Percentiles rank a stretch among this genome's conserved stretches.
phyloP scores from a whole-genome alignment of 2,113 vertebrate species.

The Oreocharis arfaki region DNA sequence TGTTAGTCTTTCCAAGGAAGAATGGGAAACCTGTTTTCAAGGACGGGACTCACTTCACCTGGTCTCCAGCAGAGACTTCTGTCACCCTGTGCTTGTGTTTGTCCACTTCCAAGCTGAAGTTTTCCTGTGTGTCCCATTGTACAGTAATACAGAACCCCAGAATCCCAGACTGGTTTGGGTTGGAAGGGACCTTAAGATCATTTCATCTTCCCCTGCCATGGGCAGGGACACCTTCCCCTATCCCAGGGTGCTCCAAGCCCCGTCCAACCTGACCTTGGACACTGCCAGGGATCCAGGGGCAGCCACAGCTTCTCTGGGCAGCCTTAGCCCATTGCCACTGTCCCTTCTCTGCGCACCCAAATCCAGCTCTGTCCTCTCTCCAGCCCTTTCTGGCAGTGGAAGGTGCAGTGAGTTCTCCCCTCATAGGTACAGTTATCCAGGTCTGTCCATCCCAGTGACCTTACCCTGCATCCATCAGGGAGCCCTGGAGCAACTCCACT shows the following conservation, averaged over 20 bases:
- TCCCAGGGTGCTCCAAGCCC: too few species aligned
- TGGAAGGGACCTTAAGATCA: not conserved
- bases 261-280: rapidly evolving
- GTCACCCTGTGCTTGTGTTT: not conserved
- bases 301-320: not conserved
- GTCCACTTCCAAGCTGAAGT: not conserved
- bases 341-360: not conserved
- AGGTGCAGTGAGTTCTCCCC: not conserved
- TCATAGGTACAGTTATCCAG: not conserved
- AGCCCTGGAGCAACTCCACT: not conserved
- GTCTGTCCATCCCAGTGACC: not conserved
- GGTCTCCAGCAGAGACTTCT: not conserved
- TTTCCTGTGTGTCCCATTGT: rapidly evolving
- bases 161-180: not conserved
- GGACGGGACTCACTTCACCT: not conserved
- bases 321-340: rapidly evolving
- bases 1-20: not conserved
- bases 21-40: not conserved
- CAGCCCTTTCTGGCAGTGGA: not conserved
- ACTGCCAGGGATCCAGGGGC: not conserved
- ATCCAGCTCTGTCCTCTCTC: not conserved
- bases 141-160: not conserved
- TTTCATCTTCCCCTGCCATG: not conserved
- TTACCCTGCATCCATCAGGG: not conserved
- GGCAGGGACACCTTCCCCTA: not conserved